Evolutionary conservation across 2,113 vertebrate species (phyloP).

Genomic region (Otis tarda): DNA sequence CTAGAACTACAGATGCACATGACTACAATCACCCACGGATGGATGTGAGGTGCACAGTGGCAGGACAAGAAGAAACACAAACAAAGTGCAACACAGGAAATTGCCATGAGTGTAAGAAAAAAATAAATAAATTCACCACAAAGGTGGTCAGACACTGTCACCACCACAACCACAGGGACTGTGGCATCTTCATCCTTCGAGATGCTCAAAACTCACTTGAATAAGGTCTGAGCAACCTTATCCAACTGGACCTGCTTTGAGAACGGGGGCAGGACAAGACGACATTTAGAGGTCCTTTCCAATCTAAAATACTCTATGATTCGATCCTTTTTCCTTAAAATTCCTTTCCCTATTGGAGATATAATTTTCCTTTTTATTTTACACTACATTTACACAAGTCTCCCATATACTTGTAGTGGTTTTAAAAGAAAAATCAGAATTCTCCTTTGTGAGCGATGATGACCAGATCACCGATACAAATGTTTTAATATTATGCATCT

Average conservation of each 20-base stretch:
- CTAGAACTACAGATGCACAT: not conserved
- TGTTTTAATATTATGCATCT: not conserved
- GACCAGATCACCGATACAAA: not conserved
- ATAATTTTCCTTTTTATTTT: not conserved
- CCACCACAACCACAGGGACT: not conserved
- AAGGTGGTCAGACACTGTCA: not conserved
- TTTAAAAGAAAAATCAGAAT: not conserved
- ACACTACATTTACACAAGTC: not conserved
- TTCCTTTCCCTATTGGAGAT: not conserved
- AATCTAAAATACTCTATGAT: not conserved
- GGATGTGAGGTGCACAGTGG: not conserved
- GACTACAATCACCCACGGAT: fast-evolving
- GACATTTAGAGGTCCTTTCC: not conserved
- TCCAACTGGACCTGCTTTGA: not conserved
- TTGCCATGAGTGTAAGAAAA: not conserved
- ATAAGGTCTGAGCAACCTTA: not conserved
- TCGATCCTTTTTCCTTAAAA: not conserved
- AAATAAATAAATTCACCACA: not conserved
- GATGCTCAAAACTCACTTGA: not conserved
- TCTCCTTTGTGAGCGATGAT: not conserved
- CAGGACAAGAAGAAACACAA: not conserved
- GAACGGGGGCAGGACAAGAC: fast-evolving
- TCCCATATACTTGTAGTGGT: not conserved
- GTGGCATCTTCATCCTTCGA: not conserved
- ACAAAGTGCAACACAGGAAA: not conserved